Percentiles rank a stretch among this genome's conserved stretches.
These are phyloP conservation scores for Rhorus exstirpatorius DNA, from an alignment of 2,888 invertebrate genomes.

Conservation along the genomic window DNA sequence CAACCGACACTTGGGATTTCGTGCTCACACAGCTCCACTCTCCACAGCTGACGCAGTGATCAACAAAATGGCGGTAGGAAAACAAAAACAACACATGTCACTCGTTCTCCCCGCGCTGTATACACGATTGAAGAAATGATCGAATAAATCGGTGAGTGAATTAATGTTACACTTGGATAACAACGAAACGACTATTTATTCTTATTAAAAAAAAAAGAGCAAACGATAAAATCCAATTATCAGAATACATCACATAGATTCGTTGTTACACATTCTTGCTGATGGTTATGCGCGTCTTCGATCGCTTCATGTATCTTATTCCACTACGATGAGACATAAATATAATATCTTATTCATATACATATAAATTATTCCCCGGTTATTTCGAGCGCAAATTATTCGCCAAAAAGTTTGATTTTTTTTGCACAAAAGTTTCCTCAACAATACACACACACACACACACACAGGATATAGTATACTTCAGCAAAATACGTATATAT, in stretches of 20 bases:
- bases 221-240: constrained; percentile 24
- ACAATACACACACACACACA: too few relatives aligned
- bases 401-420: neutral
- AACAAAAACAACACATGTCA: too few relatives aligned
- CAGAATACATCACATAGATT: neutral
- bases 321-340: constrained; percentile 8
- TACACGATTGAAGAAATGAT: neutral
- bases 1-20: too few relatives aligned
- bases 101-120: too few relatives aligned
- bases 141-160: neutral
- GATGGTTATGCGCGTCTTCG: neutral
- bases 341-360: constrained; percentile 7
- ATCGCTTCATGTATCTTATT: constrained; percentile 12
- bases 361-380: neutral
- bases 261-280: neutral
- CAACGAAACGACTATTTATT: constrained; percentile 49
- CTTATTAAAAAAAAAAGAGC: constrained; percentile 29
- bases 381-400: neutral
- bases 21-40: too few relatives aligned
- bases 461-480: neutral
- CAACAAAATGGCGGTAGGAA: neutral
- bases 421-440: neutral
- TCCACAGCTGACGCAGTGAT: neutral
- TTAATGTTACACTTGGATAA: neutral
- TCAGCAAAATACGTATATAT: neutral